Evolutionary conservation across 2,797 vertebrate species (phyloP).

Genomic region (Lagocephalus sceleratus): DNA sequence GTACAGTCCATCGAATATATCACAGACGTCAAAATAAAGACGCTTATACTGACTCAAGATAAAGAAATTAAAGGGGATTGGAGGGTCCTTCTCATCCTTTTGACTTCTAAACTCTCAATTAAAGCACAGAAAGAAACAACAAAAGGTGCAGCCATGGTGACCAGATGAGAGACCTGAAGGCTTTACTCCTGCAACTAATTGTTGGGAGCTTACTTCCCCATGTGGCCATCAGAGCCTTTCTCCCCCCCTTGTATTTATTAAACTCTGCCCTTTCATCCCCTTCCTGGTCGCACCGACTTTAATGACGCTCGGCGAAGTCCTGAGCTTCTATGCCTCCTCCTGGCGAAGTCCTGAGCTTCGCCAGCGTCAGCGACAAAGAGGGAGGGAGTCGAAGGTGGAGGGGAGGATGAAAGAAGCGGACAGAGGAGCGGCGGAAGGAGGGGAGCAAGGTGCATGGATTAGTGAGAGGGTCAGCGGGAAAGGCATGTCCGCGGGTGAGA

Average conservation of each 20-base stretch:
- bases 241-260: constrained; percentile 28
- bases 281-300: constrained; percentile 23
- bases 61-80: too few species aligned
- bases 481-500: constrained; percentile 1
- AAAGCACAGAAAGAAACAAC: background rate
- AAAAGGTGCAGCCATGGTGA: background rate
- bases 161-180: constrained; percentile 24
- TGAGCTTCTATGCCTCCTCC: too few species aligned
- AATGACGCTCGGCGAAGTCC: constrained; percentile 33
- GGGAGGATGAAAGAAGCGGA: constrained; percentile 34
- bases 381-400: background rate
- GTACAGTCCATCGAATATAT: too few species aligned
- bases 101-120: background rate
- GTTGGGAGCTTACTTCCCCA: constrained; percentile 33
- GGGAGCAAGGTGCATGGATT: background rate
- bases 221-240: constrained; percentile 53
- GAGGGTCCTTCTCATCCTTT: too few species aligned
- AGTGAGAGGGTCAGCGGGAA: constrained; percentile 10
- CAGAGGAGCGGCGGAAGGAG: constrained; percentile 5
- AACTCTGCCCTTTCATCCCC: constrained; percentile 11
- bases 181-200: constrained; percentile 43
- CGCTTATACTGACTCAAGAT: too few species aligned
- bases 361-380: constrained; percentile 8
- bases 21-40: too few species aligned
- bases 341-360: background rate